phyloP scores from a whole-genome alignment of 2,888 invertebrate species.

The Ormia ochracea region DNA sequence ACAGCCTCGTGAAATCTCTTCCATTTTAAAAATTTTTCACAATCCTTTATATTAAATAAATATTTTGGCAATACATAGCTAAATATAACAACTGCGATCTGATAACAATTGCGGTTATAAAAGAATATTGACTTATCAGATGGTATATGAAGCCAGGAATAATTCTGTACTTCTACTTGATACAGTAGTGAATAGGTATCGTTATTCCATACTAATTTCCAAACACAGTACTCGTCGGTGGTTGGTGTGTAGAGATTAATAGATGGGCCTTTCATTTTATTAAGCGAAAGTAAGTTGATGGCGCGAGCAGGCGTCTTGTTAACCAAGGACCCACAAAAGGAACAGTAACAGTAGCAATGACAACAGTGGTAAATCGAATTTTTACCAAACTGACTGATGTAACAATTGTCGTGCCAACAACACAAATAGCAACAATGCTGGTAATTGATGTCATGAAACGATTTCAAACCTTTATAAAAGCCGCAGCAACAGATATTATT shows the following conservation, averaged over 20 bases:
- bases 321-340: background rate
- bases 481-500: conserved; percentile 35
- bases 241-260: background rate
- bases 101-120: conserved; percentile 1
- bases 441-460: conserved; percentile 5
- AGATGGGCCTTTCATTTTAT: background rate
- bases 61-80: conserved; percentile 10
- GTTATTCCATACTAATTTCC: conserved; percentile 16
- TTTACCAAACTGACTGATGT: background rate
- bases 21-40: conserved; percentile 5
- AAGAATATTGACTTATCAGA: background rate
- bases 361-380: background rate
- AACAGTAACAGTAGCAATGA: conserved; percentile 17
- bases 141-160: background rate
- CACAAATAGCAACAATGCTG: conserved; percentile 30
- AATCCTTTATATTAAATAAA: conserved; percentile 13
- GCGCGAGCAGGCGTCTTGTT: background rate
- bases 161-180: background rate
- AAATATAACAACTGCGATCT: background rate
- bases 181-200: background rate
- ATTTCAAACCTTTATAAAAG: conserved; percentile 35
- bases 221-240: background rate
- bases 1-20: conserved; percentile 9
- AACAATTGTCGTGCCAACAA: conserved; percentile 30
- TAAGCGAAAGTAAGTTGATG: background rate